Percentiles rank a stretch among this genome's conserved stretches.
These are phyloP conservation scores for Diorhabda carinulata DNA, from an alignment of 1,140 invertebrate species.

Conservation along the genomic window DNA sequence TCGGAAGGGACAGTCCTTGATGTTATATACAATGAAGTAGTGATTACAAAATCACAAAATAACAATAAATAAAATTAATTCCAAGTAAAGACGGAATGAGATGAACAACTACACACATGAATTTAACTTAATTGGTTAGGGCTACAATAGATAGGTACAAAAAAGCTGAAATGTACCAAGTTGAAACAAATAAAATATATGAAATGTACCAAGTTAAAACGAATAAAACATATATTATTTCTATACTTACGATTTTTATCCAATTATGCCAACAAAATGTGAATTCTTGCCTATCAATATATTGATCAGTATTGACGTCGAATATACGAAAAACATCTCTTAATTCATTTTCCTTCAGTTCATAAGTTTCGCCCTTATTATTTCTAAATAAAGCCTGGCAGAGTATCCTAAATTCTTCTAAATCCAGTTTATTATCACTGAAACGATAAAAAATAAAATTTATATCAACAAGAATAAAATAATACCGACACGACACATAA, in stretches of 20 bases:
- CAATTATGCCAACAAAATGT: conserved; percentile 47
- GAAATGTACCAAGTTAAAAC: too few species aligned
- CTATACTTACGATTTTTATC: conserved; percentile 46
- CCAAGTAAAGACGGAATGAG: too few species aligned
- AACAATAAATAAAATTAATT: too few species aligned
- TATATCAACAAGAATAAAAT: not conserved
- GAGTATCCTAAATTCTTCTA: conserved; percentile 55
- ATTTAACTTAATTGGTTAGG: too few species aligned
- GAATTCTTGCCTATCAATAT: conserved; percentile 58
- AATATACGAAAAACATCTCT: conserved; percentile 56
- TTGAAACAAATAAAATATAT: too few species aligned
- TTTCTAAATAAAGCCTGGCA: conserved; percentile 56
- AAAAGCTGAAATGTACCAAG: too few species aligned
- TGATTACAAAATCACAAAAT: too few species aligned
- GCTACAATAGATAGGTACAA: too few species aligned
- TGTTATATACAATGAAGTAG: too few species aligned
- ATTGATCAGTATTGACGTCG: conserved; percentile 54
- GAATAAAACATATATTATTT: too few species aligned
- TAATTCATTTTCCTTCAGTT: conserved; percentile 49
- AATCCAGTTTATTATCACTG: conserved; percentile 53
- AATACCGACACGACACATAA: not conserved
- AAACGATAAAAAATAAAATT: conserved; percentile 30
- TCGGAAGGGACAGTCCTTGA: too few species aligned
- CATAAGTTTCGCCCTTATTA: conserved; percentile 53
- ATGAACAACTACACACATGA: too few species aligned